phyloP scores from a whole-genome alignment of 2,888 invertebrate genomes.

The Mythimna ferrago region DNA sequence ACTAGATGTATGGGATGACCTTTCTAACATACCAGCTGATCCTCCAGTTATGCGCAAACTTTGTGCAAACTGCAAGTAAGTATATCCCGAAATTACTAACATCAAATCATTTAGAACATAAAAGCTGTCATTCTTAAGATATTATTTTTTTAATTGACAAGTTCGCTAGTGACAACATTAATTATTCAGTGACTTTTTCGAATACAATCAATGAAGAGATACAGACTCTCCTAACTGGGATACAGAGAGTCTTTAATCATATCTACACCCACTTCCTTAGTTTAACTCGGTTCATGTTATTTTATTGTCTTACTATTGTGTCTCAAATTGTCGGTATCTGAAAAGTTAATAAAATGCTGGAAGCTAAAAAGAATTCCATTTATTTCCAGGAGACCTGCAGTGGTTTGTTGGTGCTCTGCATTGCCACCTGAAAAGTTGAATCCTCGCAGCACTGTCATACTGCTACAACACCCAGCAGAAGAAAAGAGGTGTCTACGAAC shows the following conservation, averaged over 20 bases:
- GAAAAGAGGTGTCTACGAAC: constrained; percentile 97
- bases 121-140: background rate
- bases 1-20: constrained; percentile 92
- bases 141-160: background rate
- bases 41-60: constrained; percentile 94
- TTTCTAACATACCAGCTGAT: constrained; percentile 94
- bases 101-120: background rate
- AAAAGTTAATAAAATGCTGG: background rate
- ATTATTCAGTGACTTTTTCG: background rate
- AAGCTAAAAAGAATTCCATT: constrained; percentile 12
- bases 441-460: constrained; percentile 93
- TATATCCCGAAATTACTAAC: constrained; percentile 40
- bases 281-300: background rate
- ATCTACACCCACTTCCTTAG: background rate
- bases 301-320: too few relatives aligned
- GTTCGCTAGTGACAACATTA: background rate
- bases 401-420: constrained; percentile 97
- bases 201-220: background rate
- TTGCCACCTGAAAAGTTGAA: constrained; percentile 93
- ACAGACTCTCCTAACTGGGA: background rate
- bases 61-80: constrained; percentile 94
- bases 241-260: background rate
- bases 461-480: constrained; percentile 98
- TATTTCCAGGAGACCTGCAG: constrained; percentile 93
- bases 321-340: too few relatives aligned